Evolutionary conservation across 2,888 invertebrate species (phyloP).

Genomic region (Chironomus riparius): DNA sequence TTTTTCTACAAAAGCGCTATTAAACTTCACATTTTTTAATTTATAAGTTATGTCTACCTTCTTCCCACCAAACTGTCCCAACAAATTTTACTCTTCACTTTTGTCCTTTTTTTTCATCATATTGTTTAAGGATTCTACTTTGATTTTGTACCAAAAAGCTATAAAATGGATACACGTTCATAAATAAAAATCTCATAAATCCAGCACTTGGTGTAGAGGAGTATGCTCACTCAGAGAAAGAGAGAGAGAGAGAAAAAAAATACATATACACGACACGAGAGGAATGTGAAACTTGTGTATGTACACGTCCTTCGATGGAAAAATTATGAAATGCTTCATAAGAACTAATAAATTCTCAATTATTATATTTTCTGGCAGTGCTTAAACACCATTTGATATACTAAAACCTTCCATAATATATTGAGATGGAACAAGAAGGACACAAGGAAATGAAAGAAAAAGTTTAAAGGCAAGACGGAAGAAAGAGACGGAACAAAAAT

Average conservation of each 20-base stretch:
- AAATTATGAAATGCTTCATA: background rate
- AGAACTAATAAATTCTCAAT: conserved; percentile 17
- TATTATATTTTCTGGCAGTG: conserved; percentile 1
- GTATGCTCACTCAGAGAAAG: too few species aligned
- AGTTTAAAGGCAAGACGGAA: background rate
- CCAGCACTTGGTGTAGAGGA: background rate
- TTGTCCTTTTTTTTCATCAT: background rate
- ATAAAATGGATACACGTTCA: background rate
- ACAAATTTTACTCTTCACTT: background rate
- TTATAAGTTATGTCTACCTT: background rate
- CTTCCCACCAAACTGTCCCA: too few species aligned
- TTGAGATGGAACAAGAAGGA: background rate
- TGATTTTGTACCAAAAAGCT: background rate
- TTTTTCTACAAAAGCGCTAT: too few species aligned
- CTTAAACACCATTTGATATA: background rate
- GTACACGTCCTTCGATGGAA: too few species aligned
- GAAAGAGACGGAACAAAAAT: background rate
- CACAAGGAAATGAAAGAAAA: background rate
- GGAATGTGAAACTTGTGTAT: too few species aligned
- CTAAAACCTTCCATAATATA: background rate
- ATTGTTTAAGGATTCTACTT: background rate
- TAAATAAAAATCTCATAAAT: background rate
- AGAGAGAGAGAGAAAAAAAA: too few species aligned
- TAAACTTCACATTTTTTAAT: too few species aligned
- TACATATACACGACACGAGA: too few species aligned